Conservation (phyloP, 2,888 invertebrate genomes). For the Osedax fenrisi region DNA sequence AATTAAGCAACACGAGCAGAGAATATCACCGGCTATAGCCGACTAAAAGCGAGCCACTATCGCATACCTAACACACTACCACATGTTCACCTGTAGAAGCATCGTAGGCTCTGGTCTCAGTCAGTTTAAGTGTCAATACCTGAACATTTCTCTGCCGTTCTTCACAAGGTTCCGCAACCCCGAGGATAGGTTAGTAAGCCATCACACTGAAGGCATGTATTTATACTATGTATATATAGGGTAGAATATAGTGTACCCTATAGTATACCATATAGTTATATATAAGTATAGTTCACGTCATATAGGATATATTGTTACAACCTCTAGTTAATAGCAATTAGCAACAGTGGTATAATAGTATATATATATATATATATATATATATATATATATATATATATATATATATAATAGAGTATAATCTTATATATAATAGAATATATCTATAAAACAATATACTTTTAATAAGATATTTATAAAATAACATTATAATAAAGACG, state of each 20-base stretch:
- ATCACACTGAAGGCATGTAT: too few relatives aligned
- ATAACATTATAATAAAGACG: too few relatives aligned
- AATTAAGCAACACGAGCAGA: too few relatives aligned
- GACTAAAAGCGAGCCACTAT: background rate
- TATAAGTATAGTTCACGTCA: too few relatives aligned
- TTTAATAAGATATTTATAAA: too few relatives aligned
- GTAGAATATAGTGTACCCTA: too few relatives aligned
- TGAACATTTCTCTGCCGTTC: conserved; percentile 36
- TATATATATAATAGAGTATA: background rate
- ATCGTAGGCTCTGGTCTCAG: conserved; percentile 38
- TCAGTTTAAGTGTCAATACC: conserved; percentile 37
- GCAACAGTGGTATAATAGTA: background rate
- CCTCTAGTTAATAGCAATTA: too few relatives aligned
- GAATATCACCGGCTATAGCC: too few relatives aligned
- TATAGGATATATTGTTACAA: too few relatives aligned
- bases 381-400: background rate
- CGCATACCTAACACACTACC: background rate
- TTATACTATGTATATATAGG: too few relatives aligned
- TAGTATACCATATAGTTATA: too few relatives aligned
- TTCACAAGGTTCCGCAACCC: conserved; percentile 38
- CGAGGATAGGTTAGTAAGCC: conserved; percentile 36
- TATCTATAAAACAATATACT: too few relatives aligned
- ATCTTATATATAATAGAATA: background rate
- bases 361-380: background rate
- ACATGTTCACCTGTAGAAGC: conserved; percentile 20